A percentile compares a stretch with the other conserved stretches of the same genome.
Evolutionary conservation across 2,113 vertebrate species (phyloP).

Genomic region (Marmota flaviventris): DNA sequence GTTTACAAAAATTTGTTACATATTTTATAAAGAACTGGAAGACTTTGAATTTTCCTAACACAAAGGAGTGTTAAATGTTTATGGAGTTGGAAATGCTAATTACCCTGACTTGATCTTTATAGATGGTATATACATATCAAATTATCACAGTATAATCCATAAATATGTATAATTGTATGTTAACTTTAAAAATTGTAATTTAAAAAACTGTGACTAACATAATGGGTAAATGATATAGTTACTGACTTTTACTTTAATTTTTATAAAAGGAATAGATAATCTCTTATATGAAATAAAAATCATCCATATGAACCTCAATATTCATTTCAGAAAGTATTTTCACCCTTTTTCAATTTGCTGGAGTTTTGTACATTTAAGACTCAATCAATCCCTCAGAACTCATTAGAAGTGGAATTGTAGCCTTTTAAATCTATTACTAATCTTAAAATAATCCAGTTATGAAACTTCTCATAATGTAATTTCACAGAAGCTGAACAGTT

Average conservation of each 20-base stretch:
- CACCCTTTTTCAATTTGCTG: background rate
- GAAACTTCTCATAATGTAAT: conserved; percentile 27
- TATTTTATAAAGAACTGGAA: background rate
- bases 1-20: background rate
- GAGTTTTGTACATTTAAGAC: background rate
- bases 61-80: background rate
- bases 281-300: conserved; percentile 1
- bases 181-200: background rate
- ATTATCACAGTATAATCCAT: background rate
- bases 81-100: background rate
- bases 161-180: background rate
- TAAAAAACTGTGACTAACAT: conserved; percentile 20
- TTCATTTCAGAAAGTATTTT: conserved; percentile 37
- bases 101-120: background rate
- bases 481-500: background rate
- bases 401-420: conserved; percentile 29
- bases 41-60: background rate
- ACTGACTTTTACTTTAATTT: conserved; percentile 25
- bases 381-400: conserved; percentile 33
- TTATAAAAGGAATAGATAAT: background rate
- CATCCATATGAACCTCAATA: background rate
- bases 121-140: background rate
- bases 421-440: background rate
- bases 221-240: background rate
- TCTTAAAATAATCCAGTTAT: conserved; percentile 32